Evolutionary conservation across 2,113 vertebrate species (phyloP).

Genomic region (Equus quagga): DNA sequence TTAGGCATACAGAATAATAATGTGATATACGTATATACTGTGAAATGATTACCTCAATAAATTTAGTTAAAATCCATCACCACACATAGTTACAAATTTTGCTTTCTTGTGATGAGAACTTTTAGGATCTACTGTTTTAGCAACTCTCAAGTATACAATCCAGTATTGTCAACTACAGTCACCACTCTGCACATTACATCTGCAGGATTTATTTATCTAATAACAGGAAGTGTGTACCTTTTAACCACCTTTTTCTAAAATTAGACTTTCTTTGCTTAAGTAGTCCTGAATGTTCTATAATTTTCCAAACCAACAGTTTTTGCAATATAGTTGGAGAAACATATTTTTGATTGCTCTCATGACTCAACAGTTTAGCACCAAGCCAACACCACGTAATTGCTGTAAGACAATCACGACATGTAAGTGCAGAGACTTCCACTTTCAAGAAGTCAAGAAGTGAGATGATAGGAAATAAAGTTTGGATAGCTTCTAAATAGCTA

Average conservation of each 20-base stretch:
- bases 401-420: background rate
- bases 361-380: background rate
- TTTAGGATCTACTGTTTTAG: background rate
- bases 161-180: background rate
- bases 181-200: background rate
- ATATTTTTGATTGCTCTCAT: background rate
- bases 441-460: background rate
- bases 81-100: background rate
- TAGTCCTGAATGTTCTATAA: background rate
- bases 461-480: background rate
- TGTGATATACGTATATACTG: background rate
- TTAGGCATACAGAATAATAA: background rate
- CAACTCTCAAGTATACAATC: too few species aligned
- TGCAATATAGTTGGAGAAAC: background rate
- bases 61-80: background rate
- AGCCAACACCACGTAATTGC: background rate
- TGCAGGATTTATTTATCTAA: background rate
- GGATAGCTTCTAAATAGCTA: slow-evolving; percentile 22
- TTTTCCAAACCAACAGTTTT: background rate
- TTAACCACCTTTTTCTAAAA: background rate
- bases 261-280: slow-evolving; percentile 21
- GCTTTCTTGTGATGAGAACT: background rate
- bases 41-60: background rate
- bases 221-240: background rate
- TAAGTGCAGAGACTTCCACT: background rate